A percentile compares a stretch with the other conserved stretches of the same genome.
These are phyloP conservation scores for Cyanoderma ruficeps DNA, from an alignment of 2,113 vertebrate species.

Conservation along the genomic window DNA sequence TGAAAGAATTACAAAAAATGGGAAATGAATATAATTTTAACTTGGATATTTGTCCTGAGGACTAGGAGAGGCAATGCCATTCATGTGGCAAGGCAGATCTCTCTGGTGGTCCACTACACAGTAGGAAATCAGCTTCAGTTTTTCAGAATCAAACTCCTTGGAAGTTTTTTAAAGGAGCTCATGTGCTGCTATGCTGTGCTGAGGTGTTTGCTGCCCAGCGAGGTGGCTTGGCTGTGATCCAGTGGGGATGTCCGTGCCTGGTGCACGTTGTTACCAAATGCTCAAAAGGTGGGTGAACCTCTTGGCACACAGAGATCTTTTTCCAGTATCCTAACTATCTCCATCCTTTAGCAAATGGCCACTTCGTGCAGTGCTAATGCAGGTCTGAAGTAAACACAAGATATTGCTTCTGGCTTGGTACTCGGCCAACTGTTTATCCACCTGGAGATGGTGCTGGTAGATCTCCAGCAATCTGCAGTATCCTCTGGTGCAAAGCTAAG, in stretches of 20 bases:
- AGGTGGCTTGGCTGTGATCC: accelerated
- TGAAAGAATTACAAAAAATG: background rate
- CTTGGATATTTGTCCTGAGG: background rate
- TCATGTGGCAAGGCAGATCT: background rate
- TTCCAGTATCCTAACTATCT: background rate
- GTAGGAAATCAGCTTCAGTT: background rate
- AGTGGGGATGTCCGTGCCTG: accelerated
- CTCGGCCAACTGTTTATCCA: background rate
- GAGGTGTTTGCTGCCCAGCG: background rate
- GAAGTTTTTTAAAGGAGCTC: background rate
- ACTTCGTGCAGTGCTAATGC: background rate
- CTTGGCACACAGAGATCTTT: background rate
- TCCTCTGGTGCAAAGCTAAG: background rate
- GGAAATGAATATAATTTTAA: background rate
- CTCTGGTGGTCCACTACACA: background rate
- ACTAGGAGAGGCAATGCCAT: background rate
- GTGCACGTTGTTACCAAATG: background rate
- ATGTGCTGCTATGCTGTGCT: background rate
- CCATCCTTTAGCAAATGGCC: background rate
- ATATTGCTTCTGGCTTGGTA: background rate
- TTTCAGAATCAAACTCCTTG: background rate
- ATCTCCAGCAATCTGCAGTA: background rate
- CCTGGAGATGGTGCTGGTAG: accelerated
- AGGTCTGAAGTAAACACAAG: background rate
- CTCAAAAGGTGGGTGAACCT: background rate